These are phyloP conservation scores for Pipa parva DNA, from an alignment of 2,113 vertebrate genomes.

Conservation along the genomic window DNA sequence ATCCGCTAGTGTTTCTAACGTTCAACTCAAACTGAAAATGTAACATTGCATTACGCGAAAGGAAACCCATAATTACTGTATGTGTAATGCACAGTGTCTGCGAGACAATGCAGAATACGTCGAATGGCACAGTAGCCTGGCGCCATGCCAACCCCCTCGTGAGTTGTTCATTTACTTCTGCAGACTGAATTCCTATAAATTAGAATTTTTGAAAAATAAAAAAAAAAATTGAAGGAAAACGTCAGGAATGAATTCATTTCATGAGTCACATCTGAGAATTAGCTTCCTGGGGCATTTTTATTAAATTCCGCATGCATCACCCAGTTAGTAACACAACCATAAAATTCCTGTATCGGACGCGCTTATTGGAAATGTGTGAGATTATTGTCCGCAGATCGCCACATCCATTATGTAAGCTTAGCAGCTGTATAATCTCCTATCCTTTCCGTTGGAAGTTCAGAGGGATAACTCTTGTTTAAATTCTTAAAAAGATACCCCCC, in stretches of 20 bases:
- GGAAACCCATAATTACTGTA: constrained; percentile 9
- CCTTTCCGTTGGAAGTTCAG: not conserved
- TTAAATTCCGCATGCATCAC: constrained; percentile 25
- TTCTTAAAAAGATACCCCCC: no score
- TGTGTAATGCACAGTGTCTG: not conserved
- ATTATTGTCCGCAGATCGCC: constrained; percentile 3
- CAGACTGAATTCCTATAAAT: not conserved
- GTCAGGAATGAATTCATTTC: constrained; percentile 10
- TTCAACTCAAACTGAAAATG: no score
- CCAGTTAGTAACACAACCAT: not conserved
- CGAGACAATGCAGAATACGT: not conserved
- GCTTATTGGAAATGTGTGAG: constrained; percentile 7
- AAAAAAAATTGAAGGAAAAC: not conserved
- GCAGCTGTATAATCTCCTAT: not conserved
- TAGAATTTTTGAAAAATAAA: not conserved
- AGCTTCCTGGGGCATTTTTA: not conserved
- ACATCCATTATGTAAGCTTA: no score
- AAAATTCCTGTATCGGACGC: constrained; percentile 16
- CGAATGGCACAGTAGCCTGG: not conserved
- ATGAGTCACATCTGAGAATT: constrained; percentile 15
- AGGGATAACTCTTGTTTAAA: not conserved
- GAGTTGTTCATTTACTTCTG: not conserved
- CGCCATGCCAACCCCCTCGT: not conserved
- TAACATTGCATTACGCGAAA: no score
- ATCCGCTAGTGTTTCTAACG: no score